Base-by-base conservation (phyloP, 2,888 invertebrate species). In the Smittia aterrima region DNA sequence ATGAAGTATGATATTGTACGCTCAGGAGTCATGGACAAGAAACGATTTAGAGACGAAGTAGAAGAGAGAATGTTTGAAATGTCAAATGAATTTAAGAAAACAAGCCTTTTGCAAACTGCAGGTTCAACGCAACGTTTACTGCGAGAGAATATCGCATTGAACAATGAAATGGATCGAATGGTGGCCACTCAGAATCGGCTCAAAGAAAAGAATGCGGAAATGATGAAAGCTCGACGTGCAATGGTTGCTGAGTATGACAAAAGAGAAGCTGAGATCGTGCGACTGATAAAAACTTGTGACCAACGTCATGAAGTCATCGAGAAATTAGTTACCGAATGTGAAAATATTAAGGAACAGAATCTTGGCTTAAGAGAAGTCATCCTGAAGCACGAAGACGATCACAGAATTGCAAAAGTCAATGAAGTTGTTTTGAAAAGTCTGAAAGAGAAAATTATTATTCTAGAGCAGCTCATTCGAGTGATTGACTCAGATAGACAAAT, bases 31-130 rank as follows among this genome's bases (percentile, higher is more conserved):
- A n/a, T n/a, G n/a, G n/a, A n/a, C n/a, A n/a, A n/a, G n/a, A n/a
- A n/a, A n/a, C n/a, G n/a, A n/a, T n/a, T n/a, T n/a, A 32, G 32
- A 32, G 9, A 32, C 32, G 32, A 3, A 3, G 32, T n/a, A n/a
- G n/a, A 95, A 84, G 92, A 88, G 79, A 90, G 91, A 75, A 81
- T 95, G 58, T 93, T 95, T 79, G 92, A 91, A 79, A 96, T 81
- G 93, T 96, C 88, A 92, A 95, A 80, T 77, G 92, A 93, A 79
- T 95, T 96, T 78, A 90, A 93, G 77, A 90, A 91, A 78, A 92
- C 93, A 1, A 94, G 92, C 40, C 92, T 94, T 80, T 85, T 93
- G 68, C 88, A 93, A 76, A 92, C 95, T 79, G 93, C 95, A 0
- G 92, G 95, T 25, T 92, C 95, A 1, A 95, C 95, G 0, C 93